Evolutionary conservation across 92 coral and sea anemone genomes (phyloP), one percentile per base, ranked within the genome.

Genomic region (Porites lobata): DNA sequence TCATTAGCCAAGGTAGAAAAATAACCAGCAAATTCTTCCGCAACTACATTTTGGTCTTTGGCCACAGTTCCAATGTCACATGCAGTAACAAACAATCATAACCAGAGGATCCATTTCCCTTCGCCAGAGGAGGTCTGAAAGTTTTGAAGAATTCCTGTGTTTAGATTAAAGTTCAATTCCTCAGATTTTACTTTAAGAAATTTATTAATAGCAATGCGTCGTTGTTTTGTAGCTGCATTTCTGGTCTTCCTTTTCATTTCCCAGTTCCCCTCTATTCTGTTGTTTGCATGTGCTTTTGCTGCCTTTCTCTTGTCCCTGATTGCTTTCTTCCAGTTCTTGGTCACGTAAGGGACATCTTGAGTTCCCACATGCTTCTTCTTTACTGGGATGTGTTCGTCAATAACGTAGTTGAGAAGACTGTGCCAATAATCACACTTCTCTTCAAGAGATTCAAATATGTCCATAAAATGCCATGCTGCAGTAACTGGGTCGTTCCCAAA

Each of bases 401-500:
- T 61, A 57, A 73, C 56, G 14, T 83, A 54, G 87, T 74, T 53
- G 13, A 83, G 67, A 12, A 72, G 18, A 19, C 79, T 81, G 11
- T 65, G 75, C 87, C 81, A 83, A 4, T 83, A 83, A 51, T 54
- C 69, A 73, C 61, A 83, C 81, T 83, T 83, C 22, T 83, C 88
- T 7, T 72, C 69, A 17, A 64, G 21, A 83, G 81, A 72, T 18
- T 83, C 82, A 70, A 83, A 83, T 21, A 69, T 72, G 80, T 68
- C 82, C 87, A 83, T 83, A 13, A 83, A 70, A 51, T 83, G 87
- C 87, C 87, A 83, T 47, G 87, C 66, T 50, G 47, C 69, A 10
- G 69, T 10, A 7, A 7, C 18, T 64, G 19, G 69, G 69, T 64
- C 19, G 69, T 64, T 64, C 69, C n/a, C 15, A 64, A 64, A 10